Evolutionary conservation across 2,797 vertebrate genomes (phyloP), one percentile per base, ranked within the genome.

Genomic region (Sebastes reedi): DNA sequence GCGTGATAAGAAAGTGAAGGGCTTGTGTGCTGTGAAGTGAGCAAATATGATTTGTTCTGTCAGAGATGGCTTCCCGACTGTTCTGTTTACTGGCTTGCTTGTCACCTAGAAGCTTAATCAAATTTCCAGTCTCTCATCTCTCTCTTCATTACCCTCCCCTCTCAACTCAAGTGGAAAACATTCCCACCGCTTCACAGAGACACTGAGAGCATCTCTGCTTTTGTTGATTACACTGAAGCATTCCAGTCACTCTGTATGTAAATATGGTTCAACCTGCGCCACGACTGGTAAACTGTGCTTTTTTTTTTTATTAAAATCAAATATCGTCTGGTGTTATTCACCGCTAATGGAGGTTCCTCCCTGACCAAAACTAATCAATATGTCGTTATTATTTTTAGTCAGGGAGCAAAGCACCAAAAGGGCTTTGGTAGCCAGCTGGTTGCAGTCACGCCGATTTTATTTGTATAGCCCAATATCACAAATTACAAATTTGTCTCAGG

Each of bases 141-240:
- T 39, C 79, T 86, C 66, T 89, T 83, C 71, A 83, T 90, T 91
- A 85, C 29, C 30, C 24, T 69, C 22, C 64, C 68, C 75, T 74
- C 74, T 87, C 70, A 72, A 30, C 74, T 91, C 59, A 56, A 91
- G 87, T 88, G 80, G 81, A 88, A 80, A 85, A 79, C 66, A 69
- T 67, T 66, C 29, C 75, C 59, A 39, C 54, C 52, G 69, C 72
- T 58, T 84, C 70, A 54, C 66, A 32, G 65, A 83, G 62, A 77
- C 67, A 68, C 67, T 1, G 5, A 29, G 74, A 74, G 64, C 73
- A 71, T 83, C 52, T 68, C 61, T 42, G 64, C 77, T 81, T 67
- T 61, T 65, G 46, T 78, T 88, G 62, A 87, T 87, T 77, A 75
- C 60, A 42, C 42, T 16, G n/a, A 72, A 80, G 65, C 36, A 13